Base-by-base conservation (phyloP, 2,113 vertebrate genomes). In the Chaetorhynchus papuensis region DNA sequence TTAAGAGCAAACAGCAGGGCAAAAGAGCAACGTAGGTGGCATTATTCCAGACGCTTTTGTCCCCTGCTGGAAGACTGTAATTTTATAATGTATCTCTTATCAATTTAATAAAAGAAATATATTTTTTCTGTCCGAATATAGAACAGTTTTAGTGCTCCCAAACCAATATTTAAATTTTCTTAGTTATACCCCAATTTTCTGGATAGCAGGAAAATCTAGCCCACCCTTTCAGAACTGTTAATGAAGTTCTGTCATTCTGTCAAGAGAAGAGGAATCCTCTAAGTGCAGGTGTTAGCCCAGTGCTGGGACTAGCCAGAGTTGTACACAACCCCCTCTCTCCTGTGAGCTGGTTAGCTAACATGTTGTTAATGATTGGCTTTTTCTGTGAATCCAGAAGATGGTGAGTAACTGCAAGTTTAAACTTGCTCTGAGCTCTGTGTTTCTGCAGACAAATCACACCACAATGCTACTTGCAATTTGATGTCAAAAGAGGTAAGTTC, bases 1-100 rank as follows among this genome's bases (percentile, higher is more conserved):
- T 80, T 83, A 65, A 42, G 39, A 90, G n/a, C 39, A 88, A 86
- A 77, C 35, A 93, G 57, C 26, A 69, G 57, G 56, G 44, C 65
- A 91, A 76, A 90, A 89, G 52, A 66, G 56, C 26, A 87, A 44
- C 54, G 52, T 82, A 88, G 44, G 54, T 57, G 56, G 37, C 20
- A 69, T 87, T 72, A 66, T 50, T 69, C 3, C 8, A 69, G 24
- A 31, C 23, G 15, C 7, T 92, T 87, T 83, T 88, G 17, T 88
- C 13, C 15, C 6, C 26, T 70, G 8, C 11, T 75, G 22, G 13
- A 80, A 78, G 19, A 60, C 24, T 71, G 49, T 21, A 71, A 81
- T 33, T 80, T 77, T 83, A 44, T 33, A 77, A 45, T 50, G 24
- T 42, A n/a, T 63, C 5, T 61, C 12, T 53, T 79, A 80, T 42